phyloP scores from a whole-genome alignment of 2,113 vertebrate species.

The Cyrtonyx montezumae region DNA sequence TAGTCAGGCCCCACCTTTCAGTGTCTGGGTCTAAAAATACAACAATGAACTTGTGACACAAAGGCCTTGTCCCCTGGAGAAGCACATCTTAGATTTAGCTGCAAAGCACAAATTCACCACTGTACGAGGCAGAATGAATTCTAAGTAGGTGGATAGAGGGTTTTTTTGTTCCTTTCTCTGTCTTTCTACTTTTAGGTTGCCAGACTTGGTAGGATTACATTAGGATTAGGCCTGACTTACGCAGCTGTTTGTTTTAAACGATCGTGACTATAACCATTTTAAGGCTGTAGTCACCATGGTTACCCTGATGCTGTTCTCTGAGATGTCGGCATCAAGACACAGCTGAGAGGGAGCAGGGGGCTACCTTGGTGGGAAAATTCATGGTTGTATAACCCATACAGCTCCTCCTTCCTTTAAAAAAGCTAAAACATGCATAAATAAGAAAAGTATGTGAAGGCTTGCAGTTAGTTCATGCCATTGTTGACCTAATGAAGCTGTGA shows the following conservation, averaged over 20 bases:
- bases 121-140: background rate
- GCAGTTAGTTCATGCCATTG: background rate
- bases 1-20: background rate
- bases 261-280: background rate
- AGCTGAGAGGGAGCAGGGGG: background rate
- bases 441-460: background rate
- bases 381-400: background rate
- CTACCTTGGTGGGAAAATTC: background rate
- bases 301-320: background rate
- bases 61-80: background rate
- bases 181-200: slow-evolving; percentile 3
- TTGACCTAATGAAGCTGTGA: background rate
- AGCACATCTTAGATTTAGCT: background rate
- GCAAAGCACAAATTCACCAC: background rate
- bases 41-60: slow-evolving; percentile 49
- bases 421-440: background rate
- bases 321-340: background rate
- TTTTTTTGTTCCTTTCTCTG: background rate
- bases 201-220: slow-evolving; percentile 14
- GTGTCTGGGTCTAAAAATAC: slow-evolving; percentile 55
- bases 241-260: background rate
- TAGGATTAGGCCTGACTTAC: slow-evolving; percentile 1
- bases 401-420: background rate
- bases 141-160: background rate
- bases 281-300: slow-evolving; percentile 29